Percentiles rank a stretch among this genome's conserved stretches.
phyloP scores from a whole-genome alignment of 1,140 invertebrate species.

The Cyrtorhinus lividipennis region DNA sequence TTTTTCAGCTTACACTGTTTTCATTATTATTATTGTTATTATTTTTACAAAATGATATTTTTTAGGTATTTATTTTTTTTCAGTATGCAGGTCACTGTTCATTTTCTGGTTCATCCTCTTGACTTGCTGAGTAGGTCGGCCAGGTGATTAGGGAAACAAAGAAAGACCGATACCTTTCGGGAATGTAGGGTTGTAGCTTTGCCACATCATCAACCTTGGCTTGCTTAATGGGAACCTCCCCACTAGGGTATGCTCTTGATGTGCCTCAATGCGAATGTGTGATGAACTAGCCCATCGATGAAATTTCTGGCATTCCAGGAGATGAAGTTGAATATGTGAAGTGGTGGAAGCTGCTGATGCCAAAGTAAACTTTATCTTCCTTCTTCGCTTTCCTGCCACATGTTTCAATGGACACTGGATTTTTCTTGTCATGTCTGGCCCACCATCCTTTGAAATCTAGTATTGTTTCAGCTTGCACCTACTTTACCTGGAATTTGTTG shows the following conservation, averaged over 20 bases:
- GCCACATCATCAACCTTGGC: slow-evolving; percentile 3
- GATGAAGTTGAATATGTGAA: slow-evolving; percentile 11
- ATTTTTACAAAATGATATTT: background rate
- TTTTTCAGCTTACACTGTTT: background rate
- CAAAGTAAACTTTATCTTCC: slow-evolving; percentile 17
- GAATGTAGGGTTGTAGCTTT: background rate
- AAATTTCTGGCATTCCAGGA: slow-evolving; percentile 9
- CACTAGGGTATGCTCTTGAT: background rate
- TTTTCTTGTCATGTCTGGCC: slow-evolving; percentile 21
- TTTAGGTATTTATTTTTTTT: background rate
- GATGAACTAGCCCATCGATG: slow-evolving; percentile 2
- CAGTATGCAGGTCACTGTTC: background rate
- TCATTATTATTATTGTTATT: background rate
- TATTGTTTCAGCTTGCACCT: slow-evolving; percentile 10
- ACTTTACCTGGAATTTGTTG: slow-evolving; percentile 1
- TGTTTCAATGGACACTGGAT: slow-evolving; percentile 17
- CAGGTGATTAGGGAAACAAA: background rate
- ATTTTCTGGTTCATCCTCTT: background rate
- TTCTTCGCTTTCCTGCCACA: background rate
- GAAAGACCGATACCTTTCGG: background rate
- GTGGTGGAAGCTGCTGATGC: slow-evolving; percentile 16
- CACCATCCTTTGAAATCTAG: slow-evolving; percentile 22
- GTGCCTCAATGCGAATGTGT: background rate
- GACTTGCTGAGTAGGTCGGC: background rate
- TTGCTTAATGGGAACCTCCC: slow-evolving; percentile 8